A percentile compares a stretch with the other conserved stretches of the same genome.
These are phyloP conservation scores for Danio tinwini DNA, from an alignment of 2,797 vertebrate species.

Conservation along the genomic window DNA sequence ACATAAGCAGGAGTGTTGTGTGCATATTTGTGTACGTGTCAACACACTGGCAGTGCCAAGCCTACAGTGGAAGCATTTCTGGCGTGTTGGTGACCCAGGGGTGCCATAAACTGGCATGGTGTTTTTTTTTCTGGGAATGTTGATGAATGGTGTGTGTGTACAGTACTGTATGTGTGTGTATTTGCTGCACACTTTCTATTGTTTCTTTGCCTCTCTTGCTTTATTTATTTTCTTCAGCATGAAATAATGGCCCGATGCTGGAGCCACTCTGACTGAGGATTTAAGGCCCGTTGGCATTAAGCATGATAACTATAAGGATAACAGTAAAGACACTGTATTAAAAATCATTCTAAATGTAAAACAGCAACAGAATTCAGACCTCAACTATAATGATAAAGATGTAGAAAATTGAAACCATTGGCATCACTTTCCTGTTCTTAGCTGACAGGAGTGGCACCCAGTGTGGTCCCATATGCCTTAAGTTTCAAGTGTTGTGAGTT, in stretches of 20 bases:
- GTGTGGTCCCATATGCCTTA: too few species aligned
- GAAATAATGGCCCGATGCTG: too few species aligned
- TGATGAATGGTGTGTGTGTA: constrained; percentile 29
- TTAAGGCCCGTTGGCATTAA: too few species aligned
- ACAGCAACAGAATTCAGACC: too few species aligned
- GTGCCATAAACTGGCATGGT: constrained; percentile 15
- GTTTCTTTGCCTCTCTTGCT: not conserved
- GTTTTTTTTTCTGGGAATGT: constrained; percentile 27
- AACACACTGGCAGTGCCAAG: constrained; percentile 36
- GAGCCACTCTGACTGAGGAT: not conserved
- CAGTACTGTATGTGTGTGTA: not conserved
- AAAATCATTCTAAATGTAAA: too few species aligned
- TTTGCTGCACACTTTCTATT: constrained; percentile 11
- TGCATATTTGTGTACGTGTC: constrained; percentile 29
- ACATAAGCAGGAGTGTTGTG: constrained; percentile 26
- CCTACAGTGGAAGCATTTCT: constrained; percentile 37
- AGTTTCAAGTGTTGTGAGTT: too few species aligned
- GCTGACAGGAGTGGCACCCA: too few species aligned
- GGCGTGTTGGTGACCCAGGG: constrained; percentile 32
- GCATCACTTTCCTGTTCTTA: too few species aligned
- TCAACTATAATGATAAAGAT: too few species aligned
- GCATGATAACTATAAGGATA: too few species aligned
- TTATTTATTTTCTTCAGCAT: not conserved
- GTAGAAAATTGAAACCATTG: too few species aligned
- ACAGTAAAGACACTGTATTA: too few species aligned